phyloP scores from a whole-genome alignment of 2,797 vertebrate species.

The Mycteria americana region DNA sequence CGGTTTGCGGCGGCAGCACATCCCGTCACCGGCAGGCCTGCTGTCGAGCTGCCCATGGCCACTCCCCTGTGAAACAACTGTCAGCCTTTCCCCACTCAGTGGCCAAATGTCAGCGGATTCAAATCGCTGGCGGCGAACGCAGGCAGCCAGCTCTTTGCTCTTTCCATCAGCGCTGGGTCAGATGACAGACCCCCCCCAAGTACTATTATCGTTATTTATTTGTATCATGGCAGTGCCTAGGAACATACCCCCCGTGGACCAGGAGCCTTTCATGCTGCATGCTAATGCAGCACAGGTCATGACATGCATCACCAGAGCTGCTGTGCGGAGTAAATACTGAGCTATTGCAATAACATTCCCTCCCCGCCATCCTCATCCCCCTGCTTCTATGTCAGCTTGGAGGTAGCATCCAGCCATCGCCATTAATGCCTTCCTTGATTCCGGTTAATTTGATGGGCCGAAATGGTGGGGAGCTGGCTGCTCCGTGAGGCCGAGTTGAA shows the following conservation, averaged over 20 bases:
- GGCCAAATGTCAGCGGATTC: neutral
- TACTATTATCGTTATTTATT: conserved; percentile 9
- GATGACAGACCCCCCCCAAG: neutral
- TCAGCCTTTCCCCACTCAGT: rapidly evolving
- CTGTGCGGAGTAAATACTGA: neutral
- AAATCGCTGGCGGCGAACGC: neutral
- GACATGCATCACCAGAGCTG: neutral
- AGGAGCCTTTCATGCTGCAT: neutral
- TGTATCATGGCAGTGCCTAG: neutral
- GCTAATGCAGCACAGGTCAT: rapidly evolving
- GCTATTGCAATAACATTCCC: neutral
- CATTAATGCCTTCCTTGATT: neutral
- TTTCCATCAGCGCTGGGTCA: neutral
- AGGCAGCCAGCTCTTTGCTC: neutral
- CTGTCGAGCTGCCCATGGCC: rapidly evolving
- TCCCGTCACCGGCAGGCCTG: rapidly evolving
- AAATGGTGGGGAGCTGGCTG: neutral
- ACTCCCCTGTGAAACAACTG: rapidly evolving
- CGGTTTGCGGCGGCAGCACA: rapidly evolving
- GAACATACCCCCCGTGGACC: neutral
- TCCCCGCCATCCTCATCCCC: neutral
- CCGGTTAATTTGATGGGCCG: neutral
- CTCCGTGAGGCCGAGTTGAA: rapidly evolving
- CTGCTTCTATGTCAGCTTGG: neutral
- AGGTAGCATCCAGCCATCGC: neutral